These are phyloP conservation scores for Monopis laevigella DNA, from an alignment of 2,888 invertebrate species.

Conservation along the genomic window DNA sequence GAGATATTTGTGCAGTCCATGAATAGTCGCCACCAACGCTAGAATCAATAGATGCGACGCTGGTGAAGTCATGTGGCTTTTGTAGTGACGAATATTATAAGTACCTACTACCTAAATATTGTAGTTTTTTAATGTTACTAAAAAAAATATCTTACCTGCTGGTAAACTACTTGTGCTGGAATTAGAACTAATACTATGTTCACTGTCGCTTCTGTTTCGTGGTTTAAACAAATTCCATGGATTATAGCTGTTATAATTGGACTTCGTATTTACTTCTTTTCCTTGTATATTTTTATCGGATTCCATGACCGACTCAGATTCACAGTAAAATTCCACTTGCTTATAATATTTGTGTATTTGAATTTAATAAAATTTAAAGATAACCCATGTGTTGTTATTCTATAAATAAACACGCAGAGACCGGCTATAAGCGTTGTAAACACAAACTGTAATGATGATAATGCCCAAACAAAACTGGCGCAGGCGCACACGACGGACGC, in stretches of 20 bases:
- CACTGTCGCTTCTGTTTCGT: constrained; percentile 51
- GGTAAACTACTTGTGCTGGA: constrained; percentile 34
- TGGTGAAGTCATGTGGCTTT: too few species aligned
- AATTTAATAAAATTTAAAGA: background rate
- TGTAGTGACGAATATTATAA: too few species aligned
- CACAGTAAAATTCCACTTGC: too few species aligned
- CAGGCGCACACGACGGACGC: background rate
- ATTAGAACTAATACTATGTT: constrained; percentile 42
- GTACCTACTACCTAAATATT: too few species aligned
- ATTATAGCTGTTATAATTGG: constrained; percentile 20
- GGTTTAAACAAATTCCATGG: constrained; percentile 54
- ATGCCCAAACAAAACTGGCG: background rate
- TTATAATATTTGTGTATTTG: too few species aligned
- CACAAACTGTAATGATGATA: constrained; percentile 4
- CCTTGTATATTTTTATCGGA: constrained; percentile 32
- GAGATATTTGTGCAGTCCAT: too few species aligned
- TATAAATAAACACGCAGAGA: constrained; percentile 1
- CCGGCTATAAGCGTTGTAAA: background rate
- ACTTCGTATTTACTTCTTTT: constrained; percentile 1
- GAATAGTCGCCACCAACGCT: too few species aligned
- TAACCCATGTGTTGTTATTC: background rate
- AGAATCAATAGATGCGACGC: too few species aligned
- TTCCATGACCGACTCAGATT: constrained; percentile 32
- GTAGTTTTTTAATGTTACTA: background rate
- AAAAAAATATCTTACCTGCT: constrained; percentile 32